These are phyloP conservation scores for Chrysomela aeneicollis DNA, from an alignment of 2,888 invertebrate genomes.

Conservation along the genomic window DNA sequence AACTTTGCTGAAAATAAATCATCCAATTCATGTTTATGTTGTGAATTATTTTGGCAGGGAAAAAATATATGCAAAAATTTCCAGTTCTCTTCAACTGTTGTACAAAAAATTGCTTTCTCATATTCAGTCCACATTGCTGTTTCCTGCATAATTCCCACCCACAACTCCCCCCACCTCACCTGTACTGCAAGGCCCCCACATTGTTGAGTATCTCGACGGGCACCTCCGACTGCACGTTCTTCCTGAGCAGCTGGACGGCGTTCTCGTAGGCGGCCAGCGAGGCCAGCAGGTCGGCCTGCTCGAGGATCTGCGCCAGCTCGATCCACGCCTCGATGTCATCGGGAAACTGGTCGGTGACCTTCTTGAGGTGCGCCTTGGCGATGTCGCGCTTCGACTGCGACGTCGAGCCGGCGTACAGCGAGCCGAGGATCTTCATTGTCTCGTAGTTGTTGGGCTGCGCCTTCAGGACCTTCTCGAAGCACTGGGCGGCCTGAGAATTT, in stretches of 20 bases:
- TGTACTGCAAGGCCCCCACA: slow-evolving; percentile 91
- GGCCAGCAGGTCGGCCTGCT: slow-evolving; percentile 89
- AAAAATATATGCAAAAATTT: too few relatives aligned
- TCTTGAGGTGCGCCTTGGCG: slow-evolving; percentile 92
- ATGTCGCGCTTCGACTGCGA: slow-evolving; percentile 92
- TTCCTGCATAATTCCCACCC: too few relatives aligned
- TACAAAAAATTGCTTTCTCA: too few relatives aligned
- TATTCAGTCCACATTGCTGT: too few relatives aligned
- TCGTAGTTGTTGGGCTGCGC: slow-evolving; percentile 98
- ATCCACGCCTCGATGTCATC: slow-evolving; percentile 99
- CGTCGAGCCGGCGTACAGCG: slow-evolving; percentile 89
- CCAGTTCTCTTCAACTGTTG: too few relatives aligned
- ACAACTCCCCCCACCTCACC: too few relatives aligned
- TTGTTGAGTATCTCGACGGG: slow-evolving; percentile 99
- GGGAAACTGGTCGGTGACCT: slow-evolving; percentile 95
- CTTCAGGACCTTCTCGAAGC: slow-evolving; percentile 98
- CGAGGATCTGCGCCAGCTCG: slow-evolving; percentile 96
- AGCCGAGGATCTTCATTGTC: slow-evolving; percentile 99
- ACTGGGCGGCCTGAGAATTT: slow-evolving; percentile 87
- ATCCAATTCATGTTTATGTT: too few relatives aligned
- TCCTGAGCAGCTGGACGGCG: slow-evolving; percentile 90
- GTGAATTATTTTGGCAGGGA: too few relatives aligned
- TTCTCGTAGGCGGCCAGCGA: slow-evolving; percentile 93
- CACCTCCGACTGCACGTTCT: slow-evolving; percentile 92
- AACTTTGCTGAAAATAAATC: too few relatives aligned